Evolutionary conservation across 2,888 invertebrate genomes (phyloP).

Genomic region (Tinea semifulvella): DNA sequence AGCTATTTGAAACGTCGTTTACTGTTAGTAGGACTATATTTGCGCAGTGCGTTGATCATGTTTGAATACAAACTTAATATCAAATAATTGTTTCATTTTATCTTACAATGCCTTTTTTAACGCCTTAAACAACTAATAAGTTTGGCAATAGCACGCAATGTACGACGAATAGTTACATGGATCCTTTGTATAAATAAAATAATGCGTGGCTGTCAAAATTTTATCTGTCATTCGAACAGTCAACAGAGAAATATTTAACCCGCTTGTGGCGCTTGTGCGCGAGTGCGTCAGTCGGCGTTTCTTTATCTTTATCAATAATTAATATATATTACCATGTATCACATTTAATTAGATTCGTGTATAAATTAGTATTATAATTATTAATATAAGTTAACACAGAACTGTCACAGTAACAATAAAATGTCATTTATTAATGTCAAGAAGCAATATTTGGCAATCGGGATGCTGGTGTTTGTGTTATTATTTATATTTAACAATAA

Average conservation of each 20-base stretch:
- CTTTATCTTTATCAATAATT: background rate
- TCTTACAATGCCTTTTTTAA: too few relatives aligned
- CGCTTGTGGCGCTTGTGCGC: background rate
- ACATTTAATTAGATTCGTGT: background rate
- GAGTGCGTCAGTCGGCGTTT: background rate
- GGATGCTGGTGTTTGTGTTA: conserved; percentile 52
- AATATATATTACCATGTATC: background rate
- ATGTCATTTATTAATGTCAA: conserved; percentile 58
- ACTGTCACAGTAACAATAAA: conserved; percentile 24
- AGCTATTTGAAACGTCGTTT: too few relatives aligned
- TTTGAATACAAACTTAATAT: too few relatives aligned
- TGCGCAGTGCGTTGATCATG: too few relatives aligned
- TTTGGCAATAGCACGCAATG: too few relatives aligned
- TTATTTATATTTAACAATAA: conserved; percentile 54
- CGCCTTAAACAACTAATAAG: too few relatives aligned
- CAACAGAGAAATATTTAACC: too few relatives aligned
- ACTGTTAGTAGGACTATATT: too few relatives aligned
- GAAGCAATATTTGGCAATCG: conserved; percentile 56
- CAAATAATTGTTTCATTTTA: too few relatives aligned
- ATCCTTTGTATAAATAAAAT: too few relatives aligned
- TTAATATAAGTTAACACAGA: background rate
- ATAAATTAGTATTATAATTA: background rate
- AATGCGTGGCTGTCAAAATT: conserved; percentile 5
- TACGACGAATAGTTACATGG: too few relatives aligned
- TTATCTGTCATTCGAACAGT: conserved; percentile 6